Base-by-base conservation (phyloP, 2,888 invertebrate genomes). In the Melieria picta region DNA sequence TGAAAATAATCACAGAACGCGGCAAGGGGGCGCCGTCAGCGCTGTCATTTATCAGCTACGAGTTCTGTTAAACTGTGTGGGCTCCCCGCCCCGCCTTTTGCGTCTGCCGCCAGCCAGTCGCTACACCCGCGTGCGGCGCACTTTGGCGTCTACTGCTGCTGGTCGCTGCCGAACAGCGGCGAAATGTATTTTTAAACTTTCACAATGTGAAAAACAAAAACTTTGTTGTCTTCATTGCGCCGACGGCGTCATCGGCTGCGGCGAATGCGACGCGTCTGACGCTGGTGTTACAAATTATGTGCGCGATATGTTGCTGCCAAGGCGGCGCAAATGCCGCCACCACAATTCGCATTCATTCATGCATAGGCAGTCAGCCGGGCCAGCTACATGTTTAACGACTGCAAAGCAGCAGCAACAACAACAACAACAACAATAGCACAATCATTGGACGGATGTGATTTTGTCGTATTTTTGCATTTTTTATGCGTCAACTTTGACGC, bases 251-350 rank as follows among this genome's bases (percentile, higher is more conserved):
- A 75, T 67, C 73, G 69, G 67, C 65, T 74, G 75, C 76, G 77
- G 30, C 30, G 30, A 30, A 30, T 30, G 30, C 30, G 30, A 30
- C 30, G 30, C 30, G 30, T 30, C 30, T 30, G 30, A 30, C 30
- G 30, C 78, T 80, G 80, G 81, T 81, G 80, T 81, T 79, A 81
- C 80, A 81, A 80, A 81, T 80, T 81, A 80, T 81, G 81, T 80
- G 79, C 63, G 47, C 48, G 10, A 63, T 48, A 63, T 48, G 48
- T 48, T 13, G n/a, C 10, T 52, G 52, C 5, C 13, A 7, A 7
- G 1, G 5, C 11, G 10, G 13, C 11, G 52, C 11, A 52, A 52
- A 7, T 52, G 13, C 9, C 52, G 13, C 5, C 13, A 13, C 11
- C n/a, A 10, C 46, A 63, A 45, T 10, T 46, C 48, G 6, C 11